Evolutionary conservation across 2,113 vertebrate genomes (phyloP).

Genomic region (Andinoacara biseriatus): DNA sequence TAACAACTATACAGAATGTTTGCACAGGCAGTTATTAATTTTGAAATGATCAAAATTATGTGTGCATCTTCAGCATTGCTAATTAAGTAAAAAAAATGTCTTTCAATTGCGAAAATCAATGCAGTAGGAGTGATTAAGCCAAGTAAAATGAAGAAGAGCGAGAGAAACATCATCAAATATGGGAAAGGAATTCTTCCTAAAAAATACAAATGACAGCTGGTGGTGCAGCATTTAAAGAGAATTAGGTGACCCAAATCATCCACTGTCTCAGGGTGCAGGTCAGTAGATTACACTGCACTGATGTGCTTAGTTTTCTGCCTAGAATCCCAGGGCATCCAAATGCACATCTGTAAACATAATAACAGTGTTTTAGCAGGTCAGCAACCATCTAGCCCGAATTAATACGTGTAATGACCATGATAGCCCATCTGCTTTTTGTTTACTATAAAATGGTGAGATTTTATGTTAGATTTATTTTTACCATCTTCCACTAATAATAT

Average conservation of each 20-base stretch:
- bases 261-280: background rate
- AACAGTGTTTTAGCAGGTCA: conserved; percentile 11
- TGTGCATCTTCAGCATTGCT: background rate
- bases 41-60: background rate
- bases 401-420: background rate
- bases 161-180: background rate
- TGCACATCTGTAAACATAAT: background rate
- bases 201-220: background rate
- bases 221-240: background rate
- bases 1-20: conserved; percentile 9
- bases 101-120: background rate
- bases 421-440: background rate
- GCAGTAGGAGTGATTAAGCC: background rate
- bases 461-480: background rate
- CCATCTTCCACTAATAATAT: background rate
- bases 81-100: background rate
- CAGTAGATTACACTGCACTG: background rate
- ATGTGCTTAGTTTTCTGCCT: background rate
- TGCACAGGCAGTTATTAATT: conserved; percentile 14
- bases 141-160: background rate
- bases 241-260: background rate
- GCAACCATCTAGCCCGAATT: background rate
- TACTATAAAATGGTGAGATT: background rate
- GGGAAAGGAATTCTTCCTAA: background rate
- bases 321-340: background rate